Conservation (phyloP, 2,113 vertebrate genomes). For the Toxotes jaculatrix region DNA sequence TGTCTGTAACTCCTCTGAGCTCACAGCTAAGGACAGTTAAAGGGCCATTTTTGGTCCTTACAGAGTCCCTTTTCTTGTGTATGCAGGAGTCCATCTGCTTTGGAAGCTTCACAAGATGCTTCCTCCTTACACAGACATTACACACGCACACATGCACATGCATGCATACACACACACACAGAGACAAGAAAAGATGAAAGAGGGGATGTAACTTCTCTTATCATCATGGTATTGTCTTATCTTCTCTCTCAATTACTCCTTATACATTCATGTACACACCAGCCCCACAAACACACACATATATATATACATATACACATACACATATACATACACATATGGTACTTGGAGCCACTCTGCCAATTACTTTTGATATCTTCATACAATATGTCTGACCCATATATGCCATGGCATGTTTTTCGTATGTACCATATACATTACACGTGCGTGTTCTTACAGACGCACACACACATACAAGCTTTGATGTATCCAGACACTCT, state of each 20-base stretch:
- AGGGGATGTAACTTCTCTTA: slow-evolving; percentile 31
- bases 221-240: not conserved
- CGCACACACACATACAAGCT: slow-evolving; percentile 27
- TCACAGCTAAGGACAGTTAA: slow-evolving; percentile 31
- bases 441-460: not conserved
- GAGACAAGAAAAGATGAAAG: slow-evolving; percentile 51
- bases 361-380: slow-evolving; percentile 73
- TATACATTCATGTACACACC: slow-evolving; percentile 32
- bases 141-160: slow-evolving; percentile 1
- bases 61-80: slow-evolving; percentile 27
- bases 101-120: slow-evolving; percentile 57
- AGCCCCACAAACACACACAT: not conserved
- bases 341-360: slow-evolving; percentile 46
- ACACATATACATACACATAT: not conserved
- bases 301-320: not conserved
- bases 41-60: slow-evolving; percentile 32
- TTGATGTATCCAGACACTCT: slow-evolving; percentile 64
- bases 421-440: slow-evolving; percentile 20
- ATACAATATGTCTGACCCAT: slow-evolving; percentile 73
- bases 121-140: slow-evolving; percentile 39
- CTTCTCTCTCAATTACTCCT: slow-evolving; percentile 29
- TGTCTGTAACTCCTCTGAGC: not conserved
- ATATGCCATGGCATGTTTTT: slow-evolving; percentile 56
- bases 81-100: slow-evolving; percentile 52
- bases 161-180: slow-evolving; percentile 5